Evolutionary conservation across 2,888 invertebrate species (phyloP).

Genomic region (Elmis aenea): DNA sequence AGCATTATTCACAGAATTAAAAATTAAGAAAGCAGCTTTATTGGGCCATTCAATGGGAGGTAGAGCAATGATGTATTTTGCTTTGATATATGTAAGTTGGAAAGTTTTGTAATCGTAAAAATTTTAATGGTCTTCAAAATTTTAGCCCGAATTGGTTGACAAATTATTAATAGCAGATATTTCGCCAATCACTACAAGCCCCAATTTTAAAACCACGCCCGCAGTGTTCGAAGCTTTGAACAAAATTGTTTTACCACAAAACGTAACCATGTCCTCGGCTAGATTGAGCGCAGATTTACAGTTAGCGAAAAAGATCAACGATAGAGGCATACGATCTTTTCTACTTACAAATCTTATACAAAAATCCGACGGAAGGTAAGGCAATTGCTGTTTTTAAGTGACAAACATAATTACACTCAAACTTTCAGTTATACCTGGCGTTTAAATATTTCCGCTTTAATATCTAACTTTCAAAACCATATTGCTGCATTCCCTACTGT

Average conservation of each 20-base stretch:
- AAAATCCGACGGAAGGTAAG: conserved; percentile 36
- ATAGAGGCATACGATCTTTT: conserved; percentile 65
- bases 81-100: conserved; percentile 61
- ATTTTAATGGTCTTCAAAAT: background rate
- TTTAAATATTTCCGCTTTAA: conserved; percentile 70
- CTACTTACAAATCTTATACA: conserved; percentile 78
- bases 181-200: conserved; percentile 59
- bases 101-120: background rate
- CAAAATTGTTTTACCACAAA: conserved; percentile 54
- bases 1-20: conserved; percentile 58
- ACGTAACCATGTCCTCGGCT: conserved; percentile 65
- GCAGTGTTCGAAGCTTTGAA: conserved; percentile 64
- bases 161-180: conserved; percentile 69
- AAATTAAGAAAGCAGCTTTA: conserved; percentile 60
- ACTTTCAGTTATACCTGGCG: conserved; percentile 63
- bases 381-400: too few species aligned
- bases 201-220: conserved; percentile 58
- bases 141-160: conserved; percentile 54
- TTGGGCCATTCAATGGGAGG: conserved; percentile 97
- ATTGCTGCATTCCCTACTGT: conserved; percentile 62
- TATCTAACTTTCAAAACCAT: conserved; percentile 58
- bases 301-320: conserved; percentile 52
- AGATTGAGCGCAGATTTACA: conserved; percentile 62
- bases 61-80: conserved; percentile 80
- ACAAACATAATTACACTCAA: background rate